Evolutionary conservation across 2,888 invertebrate genomes (phyloP), one percentile per base, ranked within the genome.

Genomic region (Bombylius discolor): DNA sequence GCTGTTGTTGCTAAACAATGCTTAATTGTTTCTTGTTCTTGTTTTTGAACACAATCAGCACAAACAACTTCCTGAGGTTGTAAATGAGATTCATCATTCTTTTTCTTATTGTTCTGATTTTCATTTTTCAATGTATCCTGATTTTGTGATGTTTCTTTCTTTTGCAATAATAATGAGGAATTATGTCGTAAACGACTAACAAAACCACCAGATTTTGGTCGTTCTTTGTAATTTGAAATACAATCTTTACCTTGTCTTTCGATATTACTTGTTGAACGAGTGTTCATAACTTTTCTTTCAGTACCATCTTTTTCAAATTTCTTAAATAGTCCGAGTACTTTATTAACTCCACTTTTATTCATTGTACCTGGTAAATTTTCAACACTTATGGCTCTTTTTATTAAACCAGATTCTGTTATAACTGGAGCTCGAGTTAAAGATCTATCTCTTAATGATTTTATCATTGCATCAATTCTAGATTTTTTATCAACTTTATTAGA

Each of bases 241-340:
- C 49, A n/a, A 36, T 67, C 66, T 5, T 65, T 67, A 34, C 69
- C 62, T 60, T 73, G 70, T 1, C 67, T 62, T 49, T 74, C 72
- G 53, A 71, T 72, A 56, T 71, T 71, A 57, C 70, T 73, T 11
- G 69, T 69, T 11, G 73, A 73, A 9, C 71, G 70, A 0, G 72
- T 68, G 58, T 62, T 71, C 31, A 69, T 65, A 4, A 73, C 68
- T 4, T 67, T 66, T 9, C 66, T 62, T 52, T 70, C 68, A 64
- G 76, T 76, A 58, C 77, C 76, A 63, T 82, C 78, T 52, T 84
- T 79, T 70, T 87, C 81, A 69, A 81, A 81, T 70, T 84, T 87
- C 62, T 84, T 85, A 63, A 90, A 87, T 5, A 89, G 73, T 1
- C 88, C 87, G 56, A 90, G 72, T 49, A 90, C 87, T 64, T 82